Base-by-base conservation (phyloP, 2,888 invertebrate species). In the Leptopilina drosophilae region DNA sequence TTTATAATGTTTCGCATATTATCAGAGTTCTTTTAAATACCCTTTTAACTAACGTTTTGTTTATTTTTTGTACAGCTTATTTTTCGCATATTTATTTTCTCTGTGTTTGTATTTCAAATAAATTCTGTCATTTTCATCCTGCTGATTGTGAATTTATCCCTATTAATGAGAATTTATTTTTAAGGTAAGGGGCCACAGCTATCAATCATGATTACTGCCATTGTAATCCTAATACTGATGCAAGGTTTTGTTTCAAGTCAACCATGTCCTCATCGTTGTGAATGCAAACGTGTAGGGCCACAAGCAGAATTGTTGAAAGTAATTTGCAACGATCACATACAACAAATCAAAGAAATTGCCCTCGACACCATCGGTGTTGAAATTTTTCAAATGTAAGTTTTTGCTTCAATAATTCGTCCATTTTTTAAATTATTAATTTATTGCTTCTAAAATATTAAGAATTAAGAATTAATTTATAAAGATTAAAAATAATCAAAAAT, bases 331-430 rank as follows among this genome's bases (percentile, higher is more conserved):
- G 94, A 94, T 77, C 92, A 90, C 77, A 93, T 94, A 40, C 93
- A 94, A 80, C 93, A 93, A 82, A 93, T 95, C 81, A 93, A 93
- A 42, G 94, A 94, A 87, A 92, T 95, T 84, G 94, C 95, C 89
- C 90, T 95, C 79, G 93, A 93, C 85, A 93, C 93, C 88, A 91
- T 95, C 81, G 94, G 94, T 89, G 92, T 92, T 82, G 94, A 94
- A 88, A 93, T 95, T 83, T 93, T 94, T 76, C 95, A 95, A 91
- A 91, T 95, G 95, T 95, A 93, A 94, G 95, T 94, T 65, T 26
- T 78, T 76, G 9, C 76, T 56, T 59, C 62, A 26, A 62, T 42
- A 40, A 64, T 40, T 20, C 59, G 15, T 5, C 15, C 9, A 49
- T 49, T 49, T 49, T 49, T 11, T 49, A 49, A 49, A 11, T 49